These are phyloP conservation scores for Parasteatoda tepidariorum DNA, from an alignment of 1,140 invertebrate species.

Conservation along the genomic window DNA sequence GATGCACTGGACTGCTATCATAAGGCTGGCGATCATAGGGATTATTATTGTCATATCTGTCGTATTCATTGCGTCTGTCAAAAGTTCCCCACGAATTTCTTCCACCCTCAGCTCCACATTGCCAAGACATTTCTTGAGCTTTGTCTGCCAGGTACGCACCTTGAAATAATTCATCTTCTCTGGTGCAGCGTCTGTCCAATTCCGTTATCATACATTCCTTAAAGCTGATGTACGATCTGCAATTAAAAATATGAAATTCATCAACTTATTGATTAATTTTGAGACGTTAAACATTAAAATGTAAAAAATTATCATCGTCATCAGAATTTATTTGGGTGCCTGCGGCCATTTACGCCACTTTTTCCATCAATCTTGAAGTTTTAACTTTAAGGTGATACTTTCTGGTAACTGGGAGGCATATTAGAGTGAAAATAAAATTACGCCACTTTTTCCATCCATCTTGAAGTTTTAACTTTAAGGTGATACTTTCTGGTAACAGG, in stretches of 20 bases:
- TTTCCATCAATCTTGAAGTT: too few species aligned
- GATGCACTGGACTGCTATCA: not conserved
- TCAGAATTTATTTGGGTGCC: not conserved
- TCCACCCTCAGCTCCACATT: constrained; percentile 19
- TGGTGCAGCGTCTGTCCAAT: constrained; percentile 42
- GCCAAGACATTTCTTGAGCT: constrained; percentile 59
- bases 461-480: too few species aligned
- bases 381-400: too few species aligned
- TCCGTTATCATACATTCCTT: constrained; percentile 51
- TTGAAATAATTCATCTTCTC: constrained; percentile 55
- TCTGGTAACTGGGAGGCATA: too few species aligned
- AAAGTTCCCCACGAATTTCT: constrained; percentile 15
- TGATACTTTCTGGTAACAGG: too few species aligned
- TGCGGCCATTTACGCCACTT: not conserved
- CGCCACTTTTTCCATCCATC: too few species aligned
- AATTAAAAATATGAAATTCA: too few species aligned
- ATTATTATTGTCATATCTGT: not conserved
- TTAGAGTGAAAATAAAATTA: too few species aligned
- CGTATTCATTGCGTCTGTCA: not conserved
- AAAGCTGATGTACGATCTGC: constrained; percentile 46
- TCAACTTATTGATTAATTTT: too few species aligned
- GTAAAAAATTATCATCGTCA: not conserved
- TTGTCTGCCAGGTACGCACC: constrained; percentile 57
- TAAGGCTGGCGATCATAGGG: too few species aligned
- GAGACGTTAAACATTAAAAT: too few species aligned